A percentile compares a stretch with the other conserved stretches of the same genome.
phyloP scores from a whole-genome alignment of 2,113 vertebrate genomes.

The Cyrtonyx montezumae region DNA sequence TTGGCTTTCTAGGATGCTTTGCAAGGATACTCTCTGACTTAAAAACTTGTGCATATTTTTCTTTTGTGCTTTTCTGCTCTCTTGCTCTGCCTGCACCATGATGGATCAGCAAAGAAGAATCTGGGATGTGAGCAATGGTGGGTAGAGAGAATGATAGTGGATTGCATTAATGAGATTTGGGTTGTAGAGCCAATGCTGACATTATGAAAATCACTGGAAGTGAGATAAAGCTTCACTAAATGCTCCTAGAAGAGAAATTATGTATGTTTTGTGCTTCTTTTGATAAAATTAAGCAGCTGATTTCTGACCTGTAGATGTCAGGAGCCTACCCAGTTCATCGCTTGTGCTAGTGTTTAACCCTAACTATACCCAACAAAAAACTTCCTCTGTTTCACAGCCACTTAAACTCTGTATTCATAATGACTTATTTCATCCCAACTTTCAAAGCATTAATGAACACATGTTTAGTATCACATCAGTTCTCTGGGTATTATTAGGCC shows the following conservation, averaged over 20 bases:
- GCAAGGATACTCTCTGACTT: not conserved
- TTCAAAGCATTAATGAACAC: constrained; percentile 18
- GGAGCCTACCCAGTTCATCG: not conserved
- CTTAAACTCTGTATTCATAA: not conserved
- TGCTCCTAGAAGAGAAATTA: not conserved
- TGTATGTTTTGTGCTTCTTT: not conserved
- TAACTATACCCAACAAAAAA: not conserved
- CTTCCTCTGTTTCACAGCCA: not conserved
- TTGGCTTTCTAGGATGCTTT: not conserved
- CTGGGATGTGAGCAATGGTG: not conserved
- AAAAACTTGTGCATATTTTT: not conserved
- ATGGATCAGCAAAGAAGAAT: not conserved
- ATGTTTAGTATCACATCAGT: not conserved
- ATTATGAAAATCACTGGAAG: not conserved
- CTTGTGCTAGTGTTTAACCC: not conserved
- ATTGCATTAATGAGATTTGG: not conserved
- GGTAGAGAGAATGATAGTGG: not conserved
- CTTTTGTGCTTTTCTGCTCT: not conserved
- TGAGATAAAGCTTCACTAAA: not conserved
- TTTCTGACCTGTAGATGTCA: not conserved
- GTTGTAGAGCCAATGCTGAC: not conserved
- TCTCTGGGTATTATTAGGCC: constrained; percentile 31
- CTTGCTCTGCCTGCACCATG: not conserved
- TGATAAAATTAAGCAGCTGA: not conserved
- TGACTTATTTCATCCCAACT: not conserved